These are phyloP conservation scores for Mastomys natalensis DNA, from an alignment of 2,113 vertebrate species.

Conservation along the genomic window DNA sequence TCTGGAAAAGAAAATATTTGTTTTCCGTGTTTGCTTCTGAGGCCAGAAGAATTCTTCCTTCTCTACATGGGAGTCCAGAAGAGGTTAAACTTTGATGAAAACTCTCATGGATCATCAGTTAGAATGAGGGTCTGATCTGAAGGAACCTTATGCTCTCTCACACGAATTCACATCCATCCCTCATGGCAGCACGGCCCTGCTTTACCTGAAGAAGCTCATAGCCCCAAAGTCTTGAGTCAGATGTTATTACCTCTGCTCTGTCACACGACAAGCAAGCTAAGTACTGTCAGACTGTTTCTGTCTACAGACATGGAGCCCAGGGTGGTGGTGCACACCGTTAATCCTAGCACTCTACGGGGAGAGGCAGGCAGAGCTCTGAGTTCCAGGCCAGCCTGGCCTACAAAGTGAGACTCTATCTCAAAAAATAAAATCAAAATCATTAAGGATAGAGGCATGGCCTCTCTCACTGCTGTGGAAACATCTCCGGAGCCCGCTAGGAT, in stretches of 20 bases:
- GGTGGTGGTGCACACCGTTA: background rate
- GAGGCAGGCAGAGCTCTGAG: background rate
- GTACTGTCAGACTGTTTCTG: background rate
- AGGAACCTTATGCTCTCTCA: background rate
- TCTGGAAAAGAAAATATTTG: background rate
- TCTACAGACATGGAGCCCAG: background rate
- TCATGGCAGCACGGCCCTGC: too few species aligned
- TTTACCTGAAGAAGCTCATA: background rate
- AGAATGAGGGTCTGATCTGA: background rate
- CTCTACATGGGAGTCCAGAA: background rate
- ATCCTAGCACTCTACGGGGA: background rate
- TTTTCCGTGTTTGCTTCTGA: background rate
- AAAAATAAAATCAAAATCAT: background rate
- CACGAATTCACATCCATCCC: background rate
- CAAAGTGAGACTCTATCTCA: background rate
- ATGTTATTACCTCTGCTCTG: too few species aligned
- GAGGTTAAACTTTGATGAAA: constrained; percentile 12
- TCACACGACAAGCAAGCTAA: background rate
- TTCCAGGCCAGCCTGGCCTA: background rate
- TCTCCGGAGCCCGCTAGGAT: background rate
- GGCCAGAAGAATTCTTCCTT: background rate
- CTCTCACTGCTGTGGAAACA: background rate
- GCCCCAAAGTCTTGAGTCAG: background rate
- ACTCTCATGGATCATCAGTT: background rate
- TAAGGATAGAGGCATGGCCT: background rate